Conservation (phyloP, 64 coral and sea anemone genomes). For the Dendronephthya gigantea region DNA sequence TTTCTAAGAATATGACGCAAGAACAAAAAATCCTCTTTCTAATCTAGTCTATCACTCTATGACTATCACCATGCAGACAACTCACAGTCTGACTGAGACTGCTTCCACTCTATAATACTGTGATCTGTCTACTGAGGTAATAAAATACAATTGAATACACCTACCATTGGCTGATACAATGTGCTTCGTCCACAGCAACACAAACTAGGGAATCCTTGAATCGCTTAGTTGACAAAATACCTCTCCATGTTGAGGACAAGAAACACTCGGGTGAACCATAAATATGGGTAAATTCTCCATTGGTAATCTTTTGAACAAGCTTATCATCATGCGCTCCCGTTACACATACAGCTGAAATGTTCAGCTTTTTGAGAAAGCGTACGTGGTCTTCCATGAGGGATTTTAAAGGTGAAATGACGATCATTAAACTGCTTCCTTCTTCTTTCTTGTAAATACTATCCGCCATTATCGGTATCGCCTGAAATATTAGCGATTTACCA, state of each 20-base stretch:
- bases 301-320: conserved; percentile 1
- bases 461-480: not conserved
- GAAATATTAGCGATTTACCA: not conserved
- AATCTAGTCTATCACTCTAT: no score
- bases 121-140: no score
- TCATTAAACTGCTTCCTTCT: conserved; percentile 1
- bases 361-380: not conserved
- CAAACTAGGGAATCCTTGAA: conserved; percentile 12
- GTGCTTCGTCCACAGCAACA: conserved; percentile 9
- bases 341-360: not conserved
- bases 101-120: no score
- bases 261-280: conserved; percentile 16
- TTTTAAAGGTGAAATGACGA: conserved; percentile 14
- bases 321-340: conserved; percentile 7
- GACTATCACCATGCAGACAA: no score
- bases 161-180: conserved; percentile 15
- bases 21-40: no score
- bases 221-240: conserved; percentile 8
- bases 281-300: conserved; percentile 19
- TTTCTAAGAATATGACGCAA: no score
- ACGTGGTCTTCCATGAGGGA: not conserved
- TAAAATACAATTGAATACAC: not conserved
- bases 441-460: conserved; percentile 10
- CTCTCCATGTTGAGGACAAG: conserved; percentile 15
- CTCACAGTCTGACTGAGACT: no score